Percentiles rank a stretch among this genome's conserved stretches.
Conservation (phyloP, 2,113 vertebrate species). For the Atherinomorus stipes region DNA sequence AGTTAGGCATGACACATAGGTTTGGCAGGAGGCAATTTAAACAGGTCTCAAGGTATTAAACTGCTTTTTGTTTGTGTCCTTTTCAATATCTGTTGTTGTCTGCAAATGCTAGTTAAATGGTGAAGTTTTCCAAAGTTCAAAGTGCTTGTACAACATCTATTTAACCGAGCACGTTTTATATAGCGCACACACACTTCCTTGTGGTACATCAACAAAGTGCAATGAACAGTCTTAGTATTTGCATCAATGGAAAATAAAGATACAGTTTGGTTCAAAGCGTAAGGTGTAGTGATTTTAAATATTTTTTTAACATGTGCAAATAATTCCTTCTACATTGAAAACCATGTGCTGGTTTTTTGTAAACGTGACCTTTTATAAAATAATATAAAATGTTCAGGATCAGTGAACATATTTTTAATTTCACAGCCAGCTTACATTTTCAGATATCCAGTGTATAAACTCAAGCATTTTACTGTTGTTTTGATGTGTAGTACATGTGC, state of each 20-base stretch:
- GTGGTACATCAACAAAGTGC: background rate
- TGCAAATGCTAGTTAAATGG: constrained; percentile 6
- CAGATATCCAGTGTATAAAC: constrained; percentile 41
- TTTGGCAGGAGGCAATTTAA: constrained; percentile 28
- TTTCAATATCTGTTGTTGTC: background rate
- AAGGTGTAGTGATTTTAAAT: background rate
- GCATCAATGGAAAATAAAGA: background rate
- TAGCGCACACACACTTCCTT: background rate
- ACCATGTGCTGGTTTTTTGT: constrained; percentile 16
- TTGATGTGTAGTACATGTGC: constrained; percentile 66
- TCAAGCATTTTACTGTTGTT: constrained; percentile 56
- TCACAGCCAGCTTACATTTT: constrained; percentile 64
- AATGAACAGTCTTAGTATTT: background rate
- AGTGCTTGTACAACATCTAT: constrained; percentile 2
- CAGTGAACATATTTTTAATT: constrained; percentile 64
- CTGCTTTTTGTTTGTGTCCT: constrained; percentile 10
- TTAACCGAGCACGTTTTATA: background rate
- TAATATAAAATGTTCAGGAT: constrained; percentile 56
- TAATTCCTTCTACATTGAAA: background rate
- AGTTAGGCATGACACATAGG: constrained; percentile 33
- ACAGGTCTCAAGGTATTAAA: constrained; percentile 20
- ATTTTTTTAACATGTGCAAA: background rate
- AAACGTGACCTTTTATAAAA: constrained; percentile 60
- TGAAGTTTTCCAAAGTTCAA: background rate
- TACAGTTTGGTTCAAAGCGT: background rate